Base-by-base conservation (phyloP, 2,888 invertebrate genomes). In the Baronia brevicornis region DNA sequence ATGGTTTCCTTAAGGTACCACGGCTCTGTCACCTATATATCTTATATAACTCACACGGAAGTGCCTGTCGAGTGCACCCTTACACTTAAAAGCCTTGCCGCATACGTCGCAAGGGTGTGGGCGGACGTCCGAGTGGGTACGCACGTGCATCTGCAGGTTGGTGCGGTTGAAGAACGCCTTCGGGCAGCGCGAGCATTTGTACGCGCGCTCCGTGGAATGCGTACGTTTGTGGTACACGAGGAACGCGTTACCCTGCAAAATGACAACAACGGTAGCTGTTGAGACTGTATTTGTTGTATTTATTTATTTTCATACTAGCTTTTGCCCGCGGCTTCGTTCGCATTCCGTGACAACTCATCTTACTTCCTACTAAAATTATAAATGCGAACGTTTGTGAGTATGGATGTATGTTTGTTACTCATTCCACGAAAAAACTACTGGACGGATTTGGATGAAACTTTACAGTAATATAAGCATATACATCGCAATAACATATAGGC, bases 221-320 rank as follows among this genome's bases (percentile, higher is more conserved):
- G 77, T 79, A 9, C 78, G 71, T 41, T 70, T 73, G 65, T 79
- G 80, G 53, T 78, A 74, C 5, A 60, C 61, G 0, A 78, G 60
- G 58, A 75, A 73, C 13, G 77, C 77, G 54, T 75, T 75, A 21
- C 72, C 71, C 77, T 77, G 48, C 1, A 25, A 26, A 3, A 8
- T 5, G 26, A 9, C 6, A 4, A 5, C 4, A 6, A 32, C 12
- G 7, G 28, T 22, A 8, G 4, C 1, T n/a, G n/a, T n/a, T n/a
- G n/a, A n/a, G n/a, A n/a, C n/a, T n/a, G n/a, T n/a, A n/a, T n/a
- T n/a, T n/a, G n/a, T n/a, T n/a, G n/a, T n/a, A n/a, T n/a, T n/a
- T n/a, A n/a, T n/a, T n/a, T n/a, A n/a, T n/a, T n/a, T n/a, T n/a
- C n/a, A n/a, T n/a, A n/a, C n/a, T n/a, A n/a, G n/a, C n/a, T n/a